Conservation (phyloP, 2,888 invertebrate genomes). For the Hypomecis atomaria region DNA sequence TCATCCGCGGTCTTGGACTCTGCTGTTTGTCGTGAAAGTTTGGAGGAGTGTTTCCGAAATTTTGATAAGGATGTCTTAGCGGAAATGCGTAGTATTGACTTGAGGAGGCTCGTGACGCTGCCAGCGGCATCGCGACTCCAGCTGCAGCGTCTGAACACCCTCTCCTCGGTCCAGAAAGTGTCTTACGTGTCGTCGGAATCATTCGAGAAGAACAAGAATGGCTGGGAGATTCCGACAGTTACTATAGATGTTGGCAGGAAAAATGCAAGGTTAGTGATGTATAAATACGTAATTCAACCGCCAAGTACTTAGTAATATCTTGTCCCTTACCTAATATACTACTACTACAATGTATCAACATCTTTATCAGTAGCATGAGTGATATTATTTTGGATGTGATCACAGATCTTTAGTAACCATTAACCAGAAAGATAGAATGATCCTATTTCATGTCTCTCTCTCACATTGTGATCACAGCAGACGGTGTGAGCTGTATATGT, state of each 20-base stretch:
- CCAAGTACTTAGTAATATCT: not conserved
- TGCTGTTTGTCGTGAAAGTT: constrained; percentile 72
- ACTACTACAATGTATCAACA: not conserved
- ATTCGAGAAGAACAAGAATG: constrained; percentile 76
- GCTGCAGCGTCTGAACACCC: constrained; percentile 46
- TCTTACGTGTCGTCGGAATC: constrained; percentile 70
- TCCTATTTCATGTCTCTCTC: too few relatives aligned
- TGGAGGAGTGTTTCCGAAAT: constrained; percentile 70
- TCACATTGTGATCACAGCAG: too few relatives aligned
- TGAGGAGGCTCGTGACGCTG: constrained; percentile 58
- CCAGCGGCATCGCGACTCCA: constrained; percentile 49
- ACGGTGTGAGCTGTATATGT: too few relatives aligned
- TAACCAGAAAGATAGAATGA: too few relatives aligned
- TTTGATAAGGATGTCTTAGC: constrained; percentile 75
- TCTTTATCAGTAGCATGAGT: too few relatives aligned
- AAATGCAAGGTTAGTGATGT: constrained; percentile 49
- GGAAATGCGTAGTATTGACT: constrained; percentile 69
- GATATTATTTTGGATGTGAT: not conserved
- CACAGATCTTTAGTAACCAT: not conserved
- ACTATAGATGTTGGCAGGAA: constrained; percentile 58
- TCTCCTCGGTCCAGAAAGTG: constrained; percentile 63
- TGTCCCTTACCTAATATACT: not conserved
- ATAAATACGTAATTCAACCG: not conserved
- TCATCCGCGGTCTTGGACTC: constrained; percentile 58
- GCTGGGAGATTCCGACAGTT: constrained; percentile 62